Percentiles rank a stretch among this genome's conserved stretches.
These are phyloP conservation scores for Drosophila rellima DNA, from an alignment of 2,888 invertebrate species.

Conservation along the genomic window DNA sequence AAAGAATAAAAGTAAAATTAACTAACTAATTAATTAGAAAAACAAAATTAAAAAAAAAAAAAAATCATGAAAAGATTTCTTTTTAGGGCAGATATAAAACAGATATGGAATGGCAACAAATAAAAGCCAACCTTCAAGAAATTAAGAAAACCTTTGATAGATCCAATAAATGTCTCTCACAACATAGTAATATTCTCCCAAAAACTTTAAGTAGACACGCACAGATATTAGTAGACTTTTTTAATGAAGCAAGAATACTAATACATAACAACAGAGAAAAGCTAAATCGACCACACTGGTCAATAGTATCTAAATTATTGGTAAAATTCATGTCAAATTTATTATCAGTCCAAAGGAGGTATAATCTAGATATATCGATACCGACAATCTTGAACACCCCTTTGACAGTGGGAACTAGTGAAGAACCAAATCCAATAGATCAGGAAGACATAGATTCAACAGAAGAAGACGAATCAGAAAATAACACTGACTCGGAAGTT, in stretches of 20 bases:
- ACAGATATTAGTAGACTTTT: conserved; percentile 6
- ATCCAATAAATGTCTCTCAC: conserved; percentile 3
- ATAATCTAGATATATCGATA: conserved; percentile 21
- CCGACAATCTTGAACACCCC: conserved; percentile 18
- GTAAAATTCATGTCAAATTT: conserved; percentile 8
- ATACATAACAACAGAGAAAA: conserved; percentile 6
- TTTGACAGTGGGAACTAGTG: neutral
- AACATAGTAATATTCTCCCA: conserved; percentile 8
- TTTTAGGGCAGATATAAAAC: neutral
- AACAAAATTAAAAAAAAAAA: neutral
- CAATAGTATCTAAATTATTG: neutral
- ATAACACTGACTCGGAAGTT: neutral
- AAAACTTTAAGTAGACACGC: conserved; percentile 5
- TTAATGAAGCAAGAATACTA: conserved; percentile 17
- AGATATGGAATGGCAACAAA: conserved; percentile 11
- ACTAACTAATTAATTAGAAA: neutral
- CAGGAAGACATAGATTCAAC: neutral
- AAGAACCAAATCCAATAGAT: neutral
- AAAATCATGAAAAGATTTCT: neutral
- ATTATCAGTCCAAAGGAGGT: conserved; percentile 5
- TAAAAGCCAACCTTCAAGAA: neutral
- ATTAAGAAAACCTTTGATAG: too few species aligned
- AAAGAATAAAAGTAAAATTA: neutral
- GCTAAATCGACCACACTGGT: conserved; percentile 8
- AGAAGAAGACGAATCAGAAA: neutral